These are phyloP conservation scores for Syngnathus floridae DNA, from an alignment of 2,113 vertebrate species.

Conservation along the genomic window DNA sequence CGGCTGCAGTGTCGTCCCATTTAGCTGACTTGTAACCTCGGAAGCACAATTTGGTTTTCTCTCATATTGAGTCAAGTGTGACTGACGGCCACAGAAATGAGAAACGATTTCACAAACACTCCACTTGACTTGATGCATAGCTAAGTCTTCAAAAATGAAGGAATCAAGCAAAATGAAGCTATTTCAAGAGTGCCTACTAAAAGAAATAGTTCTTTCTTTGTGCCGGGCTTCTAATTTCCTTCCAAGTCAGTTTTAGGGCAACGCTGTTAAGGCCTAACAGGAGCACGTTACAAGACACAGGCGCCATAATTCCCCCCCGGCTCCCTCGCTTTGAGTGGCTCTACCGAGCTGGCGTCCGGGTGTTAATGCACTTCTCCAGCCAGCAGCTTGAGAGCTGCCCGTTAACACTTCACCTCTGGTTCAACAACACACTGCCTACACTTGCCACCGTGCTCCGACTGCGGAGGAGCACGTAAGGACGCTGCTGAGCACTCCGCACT, in stretches of 20 bases:
- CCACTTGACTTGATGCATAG: too few species aligned
- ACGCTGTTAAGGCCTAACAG: slow-evolving; percentile 42
- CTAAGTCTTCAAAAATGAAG: neutral
- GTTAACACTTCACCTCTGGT: slow-evolving; percentile 59
- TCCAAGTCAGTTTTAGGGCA: slow-evolving; percentile 35
- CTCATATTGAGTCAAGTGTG: neutral
- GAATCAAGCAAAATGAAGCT: neutral
- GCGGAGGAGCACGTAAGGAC: slow-evolving; percentile 15
- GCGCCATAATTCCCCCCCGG: slow-evolving; percentile 43
- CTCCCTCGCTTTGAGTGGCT: slow-evolving; percentile 22
- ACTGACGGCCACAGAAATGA: too few species aligned
- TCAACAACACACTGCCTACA: slow-evolving; percentile 52
- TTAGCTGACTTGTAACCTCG: slow-evolving; percentile 36
- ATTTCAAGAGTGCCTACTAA: neutral
- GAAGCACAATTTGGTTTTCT: neutral
- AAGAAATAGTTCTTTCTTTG: neutral
- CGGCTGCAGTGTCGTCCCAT: slow-evolving; percentile 55
- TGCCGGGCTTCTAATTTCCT: slow-evolving; percentile 25
- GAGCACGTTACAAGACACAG: slow-evolving; percentile 47
- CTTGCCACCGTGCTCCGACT: slow-evolving; percentile 15
- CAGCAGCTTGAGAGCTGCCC: slow-evolving; percentile 54
- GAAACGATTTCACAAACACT: too few species aligned
- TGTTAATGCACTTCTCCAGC: slow-evolving; percentile 65
- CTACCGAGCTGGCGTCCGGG: slow-evolving; percentile 47
- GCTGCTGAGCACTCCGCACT: neutral